Evolutionary conservation across 2,888 invertebrate genomes (phyloP).

Genomic region (Dione vanillae): DNA sequence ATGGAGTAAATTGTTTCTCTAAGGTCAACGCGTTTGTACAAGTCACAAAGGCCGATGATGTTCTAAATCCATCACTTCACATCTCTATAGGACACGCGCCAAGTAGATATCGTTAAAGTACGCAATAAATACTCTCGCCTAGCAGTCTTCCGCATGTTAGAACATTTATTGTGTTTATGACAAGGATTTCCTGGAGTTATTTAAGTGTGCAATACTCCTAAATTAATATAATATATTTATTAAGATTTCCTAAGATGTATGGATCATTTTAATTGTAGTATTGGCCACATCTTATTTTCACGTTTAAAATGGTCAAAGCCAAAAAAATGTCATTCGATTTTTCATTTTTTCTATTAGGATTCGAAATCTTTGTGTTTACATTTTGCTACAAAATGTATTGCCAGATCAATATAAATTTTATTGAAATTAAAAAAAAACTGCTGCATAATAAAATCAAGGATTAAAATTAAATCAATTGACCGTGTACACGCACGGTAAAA

Average conservation of each 20-base stretch:
- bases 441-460: conserved; percentile 28
- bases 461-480: conserved; percentile 16
- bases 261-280: no score
- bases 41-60: conserved; percentile 52
- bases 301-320: no score
- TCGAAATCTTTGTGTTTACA: no score
- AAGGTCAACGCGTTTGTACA: conserved; percentile 63
- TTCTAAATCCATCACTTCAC: conserved; percentile 58
- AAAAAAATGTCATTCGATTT: no score
- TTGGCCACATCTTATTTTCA: no score
- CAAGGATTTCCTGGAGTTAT: conserved; percentile 58
- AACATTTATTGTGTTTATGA: conserved; percentile 53
- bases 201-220: conserved; percentile 39
- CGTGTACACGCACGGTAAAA: conserved; percentile 35
- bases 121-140: conserved; percentile 56
- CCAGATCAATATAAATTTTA: conserved; percentile 4
- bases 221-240: background rate
- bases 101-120: conserved; percentile 47
- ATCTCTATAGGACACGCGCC: conserved; percentile 44
- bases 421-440: background rate
- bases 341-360: no score
- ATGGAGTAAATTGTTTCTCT: conserved; percentile 65
- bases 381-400: background rate
- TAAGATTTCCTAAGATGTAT: no score
- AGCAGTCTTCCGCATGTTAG: conserved; percentile 66